Evolutionary conservation across 1,140 invertebrate species (phyloP), one percentile per base, ranked within the genome.

Genomic region (Diabrotica undecimpunctata): DNA sequence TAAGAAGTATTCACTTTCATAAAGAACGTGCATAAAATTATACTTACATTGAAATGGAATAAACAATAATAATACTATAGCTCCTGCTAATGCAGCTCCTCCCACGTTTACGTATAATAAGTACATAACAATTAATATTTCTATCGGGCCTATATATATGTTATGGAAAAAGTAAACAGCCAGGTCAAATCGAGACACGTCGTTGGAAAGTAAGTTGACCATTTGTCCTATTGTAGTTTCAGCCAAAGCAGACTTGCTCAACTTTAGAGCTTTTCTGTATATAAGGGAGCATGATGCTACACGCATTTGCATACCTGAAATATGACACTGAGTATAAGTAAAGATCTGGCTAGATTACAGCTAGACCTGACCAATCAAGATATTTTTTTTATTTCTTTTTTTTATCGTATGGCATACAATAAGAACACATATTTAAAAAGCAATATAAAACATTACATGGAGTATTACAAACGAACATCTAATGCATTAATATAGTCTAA

Each of bases 171-270:
- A 86, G 56, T 86, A 79, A 0, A 84, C 80, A 0, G 86, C 86
- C 54, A 86, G 78, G 73, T 90, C 88, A 69, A 90, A 90, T 37
- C 88, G 78, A 12, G 84, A 86, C 7, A 89, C 85, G 72, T 95
- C 93, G 64, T 95, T 95, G 2, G 93, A 93, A 54, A 95, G 79
- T 0, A 96, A 81, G 77, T 96, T 96, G 0, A 96, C 88, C 58
- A 94, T 89, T 75, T 94, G 90, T 0, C 93, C 94, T 0, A 89
- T 82, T 0, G 93, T 87, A 0, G 91, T 92, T 75, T 90, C 86
- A 0, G 86, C 87, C 38, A 95, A 76, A 7, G 92, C 88, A 5
- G 84, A 86, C 77, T 87, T 87, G 58, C 85, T 90, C 7, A 93
- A 75, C 13, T 84, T 83, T 14, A 92, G 77, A 12, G 87, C 87